These are phyloP conservation scores for Erpobdella octoculata DNA, from an alignment of 2,888 invertebrate species.

Conservation along the genomic window DNA sequence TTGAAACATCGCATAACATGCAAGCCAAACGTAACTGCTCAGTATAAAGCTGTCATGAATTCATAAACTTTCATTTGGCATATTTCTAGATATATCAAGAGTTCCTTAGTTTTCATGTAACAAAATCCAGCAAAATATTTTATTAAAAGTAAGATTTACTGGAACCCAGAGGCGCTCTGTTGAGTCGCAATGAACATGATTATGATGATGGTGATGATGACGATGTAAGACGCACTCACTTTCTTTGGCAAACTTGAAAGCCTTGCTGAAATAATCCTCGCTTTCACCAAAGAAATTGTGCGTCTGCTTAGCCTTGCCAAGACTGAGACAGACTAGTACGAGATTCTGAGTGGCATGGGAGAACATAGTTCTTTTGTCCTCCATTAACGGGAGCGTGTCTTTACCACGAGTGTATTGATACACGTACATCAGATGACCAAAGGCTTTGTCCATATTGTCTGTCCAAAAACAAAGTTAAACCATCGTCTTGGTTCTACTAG, in stretches of 20 bases:
- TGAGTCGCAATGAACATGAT: too few relatives aligned
- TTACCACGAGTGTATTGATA: conserved; percentile 14
- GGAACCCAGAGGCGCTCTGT: too few relatives aligned
- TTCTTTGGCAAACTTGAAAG: conserved; percentile 22
- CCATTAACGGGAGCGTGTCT: not conserved
- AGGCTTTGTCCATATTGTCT: conserved; percentile 15
- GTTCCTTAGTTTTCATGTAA: too few relatives aligned
- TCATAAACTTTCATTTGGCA: too few relatives aligned
- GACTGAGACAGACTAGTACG: conserved; percentile 13
- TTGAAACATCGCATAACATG: too few relatives aligned
- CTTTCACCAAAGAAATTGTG: conserved; percentile 6
- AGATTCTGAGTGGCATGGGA: conserved; percentile 9
- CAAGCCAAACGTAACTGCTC: too few relatives aligned
- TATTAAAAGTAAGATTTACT: too few relatives aligned
- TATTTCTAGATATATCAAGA: too few relatives aligned
- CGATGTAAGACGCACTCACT: conserved; percentile 10
- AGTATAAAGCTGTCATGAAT: too few relatives aligned
- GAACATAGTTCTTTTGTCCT: conserved; percentile 8
- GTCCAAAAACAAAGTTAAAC: not conserved
- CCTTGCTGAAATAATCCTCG: conserved; percentile 12
- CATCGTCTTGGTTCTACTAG: not conserved
- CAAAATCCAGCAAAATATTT: too few relatives aligned
- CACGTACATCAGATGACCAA: conserved; percentile 15
- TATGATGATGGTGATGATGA: too few relatives aligned
- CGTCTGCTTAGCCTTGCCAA: not conserved